Evolutionary conservation across 2,797 vertebrate species (phyloP), one percentile per base, ranked within the genome.

Genomic region (Luscinia luscinia): DNA sequence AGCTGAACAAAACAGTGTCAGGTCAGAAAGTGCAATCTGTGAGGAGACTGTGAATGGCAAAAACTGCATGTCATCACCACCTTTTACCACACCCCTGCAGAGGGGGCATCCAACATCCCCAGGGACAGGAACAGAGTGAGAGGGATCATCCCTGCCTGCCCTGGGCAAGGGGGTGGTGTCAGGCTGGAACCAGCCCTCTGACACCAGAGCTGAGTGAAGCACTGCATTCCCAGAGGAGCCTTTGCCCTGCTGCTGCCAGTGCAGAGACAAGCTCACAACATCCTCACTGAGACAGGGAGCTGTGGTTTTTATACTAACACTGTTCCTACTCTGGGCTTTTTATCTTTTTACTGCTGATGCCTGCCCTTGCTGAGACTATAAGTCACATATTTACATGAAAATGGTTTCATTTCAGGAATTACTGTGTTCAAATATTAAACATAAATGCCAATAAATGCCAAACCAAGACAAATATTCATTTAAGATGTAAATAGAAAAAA

Each of bases 381-480:
- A 79, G 57, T 38, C 52, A 7, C 9, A 38, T 45, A 54, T 76
- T 94, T 77, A 51, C 46, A 75, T 40, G 46, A 64, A 63, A 78
- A 38, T 63, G 8, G 63, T 87, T 91, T 94, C 55, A 85, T 68
- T 70, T 89, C 82, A 89, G 86, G 84, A 97, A 94, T 89, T 90
- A 93, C 54, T 22, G 59, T 40, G 17, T 80, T 81, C 87, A 90
- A 95, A 88, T 62, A 64, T 45, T 69, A 95, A 89, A 52, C 57
- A 72, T 23, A 46, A 22, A 46, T 45, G 34, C 38, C 85, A 94
- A 74, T 73, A 96, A 89, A 93, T 57, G 62, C 52, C 85, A 83
- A 83, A 84, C 70, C 46, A 91, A 95, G 81, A 89, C 32, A 92
- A 94, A 82, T 20, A 84, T 43, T 77, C 22, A 38, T 97, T 92